These are phyloP conservation scores for Oceanodroma leucorhoa DNA, from an alignment of 2,797 vertebrate genomes.

Conservation along the genomic window DNA sequence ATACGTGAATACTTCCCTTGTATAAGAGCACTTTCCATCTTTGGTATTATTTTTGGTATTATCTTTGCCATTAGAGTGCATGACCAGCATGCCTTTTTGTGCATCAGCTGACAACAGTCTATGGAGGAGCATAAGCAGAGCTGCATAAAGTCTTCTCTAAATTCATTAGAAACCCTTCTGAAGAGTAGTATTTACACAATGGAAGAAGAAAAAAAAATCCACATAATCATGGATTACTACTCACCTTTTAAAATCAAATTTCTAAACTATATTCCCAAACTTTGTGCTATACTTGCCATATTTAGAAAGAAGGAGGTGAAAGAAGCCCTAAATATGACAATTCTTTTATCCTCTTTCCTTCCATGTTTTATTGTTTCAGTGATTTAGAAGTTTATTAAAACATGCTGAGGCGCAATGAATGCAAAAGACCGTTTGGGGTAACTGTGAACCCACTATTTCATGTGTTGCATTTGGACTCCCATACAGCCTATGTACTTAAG, in stretches of 20 bases:
- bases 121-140: background rate
- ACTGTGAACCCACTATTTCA: background rate
- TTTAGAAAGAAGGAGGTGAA: background rate
- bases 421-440: background rate
- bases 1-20: accelerated
- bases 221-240: background rate
- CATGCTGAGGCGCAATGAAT: background rate
- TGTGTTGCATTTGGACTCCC: background rate
- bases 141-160: background rate
- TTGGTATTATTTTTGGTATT: background rate
- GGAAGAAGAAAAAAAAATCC: background rate
- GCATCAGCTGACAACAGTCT: background rate
- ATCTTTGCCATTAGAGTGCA: background rate
- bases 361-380: background rate
- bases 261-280: background rate
- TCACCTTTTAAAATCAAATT: background rate
- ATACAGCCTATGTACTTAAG: background rate
- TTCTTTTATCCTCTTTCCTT: background rate
- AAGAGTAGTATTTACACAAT: background rate
- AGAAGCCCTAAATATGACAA: background rate
- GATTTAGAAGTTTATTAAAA: background rate
- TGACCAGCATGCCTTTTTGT: background rate
- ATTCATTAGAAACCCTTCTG: background rate
- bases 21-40: background rate
- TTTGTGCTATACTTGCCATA: background rate